Percentiles rank a stretch among this genome's conserved stretches.
phyloP scores from a whole-genome alignment of 2,888 invertebrate genomes.

The Anoncus sp. region DNA sequence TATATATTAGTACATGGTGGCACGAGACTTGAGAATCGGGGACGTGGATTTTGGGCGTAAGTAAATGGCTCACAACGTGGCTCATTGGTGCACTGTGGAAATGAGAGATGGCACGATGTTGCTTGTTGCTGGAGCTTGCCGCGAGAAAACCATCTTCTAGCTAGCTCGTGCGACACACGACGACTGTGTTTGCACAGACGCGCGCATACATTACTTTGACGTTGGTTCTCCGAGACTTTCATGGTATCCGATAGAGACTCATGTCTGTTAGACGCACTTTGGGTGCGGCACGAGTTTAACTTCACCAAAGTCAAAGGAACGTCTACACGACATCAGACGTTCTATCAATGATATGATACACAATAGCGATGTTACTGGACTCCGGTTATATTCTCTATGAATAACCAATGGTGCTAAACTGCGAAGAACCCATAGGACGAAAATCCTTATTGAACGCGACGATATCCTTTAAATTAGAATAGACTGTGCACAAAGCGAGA shows the following conservation, averaged over 20 bases:
- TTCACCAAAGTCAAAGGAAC: slow-evolving; percentile 27
- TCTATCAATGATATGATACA: slow-evolving; percentile 19
- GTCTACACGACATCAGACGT: neutral
- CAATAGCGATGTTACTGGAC: slow-evolving; percentile 15
- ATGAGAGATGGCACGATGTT: slow-evolving; percentile 48
- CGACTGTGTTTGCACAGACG: slow-evolving; percentile 74
- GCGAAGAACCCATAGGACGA: no score
- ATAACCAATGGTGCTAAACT: no score
- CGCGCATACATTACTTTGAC: slow-evolving; percentile 73
- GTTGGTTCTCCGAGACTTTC: slow-evolving; percentile 52
- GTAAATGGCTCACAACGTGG: slow-evolving; percentile 40
- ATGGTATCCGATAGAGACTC: slow-evolving; percentile 46
- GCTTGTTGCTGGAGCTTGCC: slow-evolving; percentile 39
- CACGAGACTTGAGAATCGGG: slow-evolving; percentile 33
- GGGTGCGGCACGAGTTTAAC: slow-evolving; percentile 5
- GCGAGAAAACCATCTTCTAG: slow-evolving; percentile 35
- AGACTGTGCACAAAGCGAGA: no score
- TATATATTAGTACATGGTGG: slow-evolving; percentile 25
- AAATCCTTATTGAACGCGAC: no score
- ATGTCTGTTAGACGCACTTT: slow-evolving; percentile 33
- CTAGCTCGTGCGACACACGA: slow-evolving; percentile 37
- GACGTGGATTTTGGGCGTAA: slow-evolving; percentile 61
- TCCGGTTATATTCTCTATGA: no score
- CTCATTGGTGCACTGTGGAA: slow-evolving; percentile 16
- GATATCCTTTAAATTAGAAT: no score